Percentiles rank a stretch among this genome's conserved stretches.
These are phyloP conservation scores for Hirtodrosophila cameraria DNA, from an alignment of 2,888 invertebrate genomes.

Conservation along the genomic window DNA sequence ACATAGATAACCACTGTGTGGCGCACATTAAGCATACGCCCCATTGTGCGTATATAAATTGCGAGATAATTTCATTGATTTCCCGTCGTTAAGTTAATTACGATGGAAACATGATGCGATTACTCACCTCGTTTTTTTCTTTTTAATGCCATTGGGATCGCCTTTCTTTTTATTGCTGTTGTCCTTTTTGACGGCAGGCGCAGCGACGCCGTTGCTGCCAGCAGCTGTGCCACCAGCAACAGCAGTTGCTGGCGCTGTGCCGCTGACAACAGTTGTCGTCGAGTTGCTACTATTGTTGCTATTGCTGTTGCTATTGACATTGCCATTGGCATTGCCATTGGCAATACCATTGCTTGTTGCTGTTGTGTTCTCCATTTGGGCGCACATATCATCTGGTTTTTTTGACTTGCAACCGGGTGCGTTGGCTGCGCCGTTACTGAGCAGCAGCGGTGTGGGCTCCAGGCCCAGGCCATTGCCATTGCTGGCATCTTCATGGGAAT, in stretches of 20 bases:
- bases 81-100: slow-evolving; percentile 75
- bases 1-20: background rate
- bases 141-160: slow-evolving; percentile 94
- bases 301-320: background rate
- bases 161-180: slow-evolving; percentile 88
- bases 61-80: slow-evolving; percentile 74
- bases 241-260: slow-evolving; percentile 19
- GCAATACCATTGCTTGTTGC: slow-evolving; percentile 44
- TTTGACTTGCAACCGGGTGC: slow-evolving; percentile 72
- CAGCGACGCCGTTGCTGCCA: slow-evolving; percentile 9
- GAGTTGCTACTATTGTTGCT: slow-evolving; percentile 21
- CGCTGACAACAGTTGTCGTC: background rate
- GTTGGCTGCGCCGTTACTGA: slow-evolving; percentile 40
- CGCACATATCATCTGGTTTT: slow-evolving; percentile 70
- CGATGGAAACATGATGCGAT: background rate
- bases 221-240: slow-evolving; percentile 8
- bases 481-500: slow-evolving; percentile 45
- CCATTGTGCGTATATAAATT: slow-evolving; percentile 34
- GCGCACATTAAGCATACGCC: slow-evolving; percentile 57
- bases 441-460: slow-evolving; percentile 41
- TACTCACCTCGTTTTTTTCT: slow-evolving; percentile 95
- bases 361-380: slow-evolving; percentile 53
- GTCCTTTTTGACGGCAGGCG: slow-evolving; percentile 86
- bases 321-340: slow-evolving; percentile 12
- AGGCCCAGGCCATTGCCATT: slow-evolving; percentile 51